Evolutionary conservation across 2,113 vertebrate genomes (phyloP).

Genomic region (Damaliscus lunatus): DNA sequence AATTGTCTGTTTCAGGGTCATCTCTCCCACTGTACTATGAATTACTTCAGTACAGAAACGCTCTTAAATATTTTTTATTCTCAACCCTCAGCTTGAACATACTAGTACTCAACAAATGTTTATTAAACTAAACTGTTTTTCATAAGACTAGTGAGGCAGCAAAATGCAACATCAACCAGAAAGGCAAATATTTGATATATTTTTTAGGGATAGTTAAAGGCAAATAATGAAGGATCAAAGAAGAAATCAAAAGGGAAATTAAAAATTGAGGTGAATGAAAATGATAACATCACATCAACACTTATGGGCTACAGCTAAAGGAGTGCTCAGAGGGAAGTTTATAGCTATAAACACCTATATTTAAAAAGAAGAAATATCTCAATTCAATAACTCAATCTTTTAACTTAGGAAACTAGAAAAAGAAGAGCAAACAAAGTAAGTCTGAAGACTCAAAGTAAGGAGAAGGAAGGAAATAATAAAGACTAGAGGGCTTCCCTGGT

Average conservation of each 20-base stretch:
- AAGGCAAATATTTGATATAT: not conserved
- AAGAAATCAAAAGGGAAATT: constrained; percentile 21
- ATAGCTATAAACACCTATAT: not conserved
- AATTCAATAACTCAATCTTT: not conserved
- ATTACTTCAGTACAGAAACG: not conserved
- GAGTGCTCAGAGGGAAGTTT: not conserved
- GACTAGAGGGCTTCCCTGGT: not conserved
- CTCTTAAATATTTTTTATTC: constrained; percentile 27
- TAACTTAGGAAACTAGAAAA: not conserved
- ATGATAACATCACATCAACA: not conserved
- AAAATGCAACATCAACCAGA: constrained; percentile 1
- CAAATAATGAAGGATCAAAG: not conserved
- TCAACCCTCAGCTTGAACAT: not conserved
- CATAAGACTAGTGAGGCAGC: not conserved
- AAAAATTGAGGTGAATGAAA: constrained; percentile 27
- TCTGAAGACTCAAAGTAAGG: not conserved
- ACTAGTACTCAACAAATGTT: not conserved
- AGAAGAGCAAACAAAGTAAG: not conserved
- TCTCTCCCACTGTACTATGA: not conserved
- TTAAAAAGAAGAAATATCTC: not conserved
- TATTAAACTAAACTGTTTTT: constrained; percentile 19
- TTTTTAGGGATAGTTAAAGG: constrained; percentile 35
- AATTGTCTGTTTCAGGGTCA: constrained; percentile 29
- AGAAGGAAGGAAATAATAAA: constrained; percentile 16
- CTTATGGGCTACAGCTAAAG: not conserved